phyloP scores from a whole-genome alignment of 1,140 invertebrate genomes.

The Lycorma delicatula region DNA sequence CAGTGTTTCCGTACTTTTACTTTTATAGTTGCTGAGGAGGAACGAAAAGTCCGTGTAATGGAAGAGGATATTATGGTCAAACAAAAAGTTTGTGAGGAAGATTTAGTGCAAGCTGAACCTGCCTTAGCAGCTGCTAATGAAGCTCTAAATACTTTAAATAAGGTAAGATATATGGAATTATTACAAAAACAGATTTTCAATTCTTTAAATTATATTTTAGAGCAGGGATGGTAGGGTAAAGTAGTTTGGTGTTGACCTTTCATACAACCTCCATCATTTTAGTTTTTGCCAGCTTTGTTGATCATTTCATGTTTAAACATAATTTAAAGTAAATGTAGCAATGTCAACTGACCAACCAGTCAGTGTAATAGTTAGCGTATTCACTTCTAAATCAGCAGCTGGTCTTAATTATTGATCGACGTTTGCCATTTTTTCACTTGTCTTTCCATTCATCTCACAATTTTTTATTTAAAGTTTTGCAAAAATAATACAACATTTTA shows the following conservation, averaged over 20 bases:
- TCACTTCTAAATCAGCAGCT: neutral
- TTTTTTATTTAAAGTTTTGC: too few species aligned
- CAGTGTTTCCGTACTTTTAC: too few species aligned
- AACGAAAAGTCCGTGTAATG: constrained; percentile 80
- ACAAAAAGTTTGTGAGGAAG: constrained; percentile 77
- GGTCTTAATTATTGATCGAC: too few species aligned
- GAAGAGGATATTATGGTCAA: constrained; percentile 79
- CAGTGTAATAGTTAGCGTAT: too few species aligned
- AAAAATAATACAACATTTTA: too few species aligned
- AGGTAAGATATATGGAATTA: constrained; percentile 41
- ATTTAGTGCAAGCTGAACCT: constrained; percentile 84
- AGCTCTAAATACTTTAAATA: constrained; percentile 87
- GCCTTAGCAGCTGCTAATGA: constrained; percentile 80
- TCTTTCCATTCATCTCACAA: too few species aligned
- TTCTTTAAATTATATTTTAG: neutral
- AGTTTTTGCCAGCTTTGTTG: too few species aligned
- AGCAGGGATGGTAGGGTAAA: neutral
- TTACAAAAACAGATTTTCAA: neutral
- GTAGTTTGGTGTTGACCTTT: neutral
- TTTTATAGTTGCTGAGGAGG: constrained; percentile 61
- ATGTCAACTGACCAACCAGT: too few species aligned
- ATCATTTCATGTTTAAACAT: too few species aligned
- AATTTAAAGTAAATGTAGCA: too few species aligned
- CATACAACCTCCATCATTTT: too few species aligned
- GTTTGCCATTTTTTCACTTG: too few species aligned